Percentiles rank a stretch among this genome's conserved stretches.
These are phyloP conservation scores for Carposina sasakii DNA, from an alignment of 1,140 invertebrate genomes.

Conservation along the genomic window DNA sequence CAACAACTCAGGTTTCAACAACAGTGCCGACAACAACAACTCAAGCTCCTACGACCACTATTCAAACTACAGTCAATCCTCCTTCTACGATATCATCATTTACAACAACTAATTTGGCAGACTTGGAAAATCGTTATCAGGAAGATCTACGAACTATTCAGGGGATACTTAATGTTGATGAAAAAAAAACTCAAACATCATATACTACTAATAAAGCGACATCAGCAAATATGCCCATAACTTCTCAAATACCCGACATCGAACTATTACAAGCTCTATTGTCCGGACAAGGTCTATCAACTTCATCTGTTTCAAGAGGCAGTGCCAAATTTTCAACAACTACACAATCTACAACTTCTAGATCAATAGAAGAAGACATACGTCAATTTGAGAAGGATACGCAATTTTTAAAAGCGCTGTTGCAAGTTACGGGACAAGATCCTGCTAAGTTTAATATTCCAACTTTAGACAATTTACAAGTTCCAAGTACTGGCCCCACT, in stretches of 20 bases:
- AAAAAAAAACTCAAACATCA: constrained; percentile 13
- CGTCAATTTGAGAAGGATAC: constrained; percentile 32
- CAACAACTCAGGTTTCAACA: constrained; percentile 17
- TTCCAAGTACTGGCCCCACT: constrained; percentile 24
- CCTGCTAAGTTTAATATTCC: constrained; percentile 24
- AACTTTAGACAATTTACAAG: constrained; percentile 19
- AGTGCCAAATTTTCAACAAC: too few species aligned
- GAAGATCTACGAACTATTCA: constrained; percentile 29
- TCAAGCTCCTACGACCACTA: constrained; percentile 4
- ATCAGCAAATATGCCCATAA: constrained; percentile 17
- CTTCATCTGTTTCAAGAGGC: too few species aligned
- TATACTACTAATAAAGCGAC: constrained; percentile 15
- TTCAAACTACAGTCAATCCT: too few species aligned
- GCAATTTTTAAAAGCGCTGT: constrained; percentile 46
- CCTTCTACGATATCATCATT: constrained; percentile 13
- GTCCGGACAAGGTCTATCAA: too few species aligned
- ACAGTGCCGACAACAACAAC: constrained; percentile 22
- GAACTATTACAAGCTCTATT: constrained; percentile 44
- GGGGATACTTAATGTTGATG: constrained; percentile 20
- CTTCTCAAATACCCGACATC: constrained; percentile 19
- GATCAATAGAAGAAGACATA: constrained; percentile 39
- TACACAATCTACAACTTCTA: constrained; percentile 25
- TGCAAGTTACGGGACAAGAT: constrained; percentile 35
- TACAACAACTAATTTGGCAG: constrained; percentile 17
- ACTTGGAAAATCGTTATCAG: constrained; percentile 26